Conservation (phyloP, 2,113 vertebrate genomes). For the Antechinus flavipes region DNA sequence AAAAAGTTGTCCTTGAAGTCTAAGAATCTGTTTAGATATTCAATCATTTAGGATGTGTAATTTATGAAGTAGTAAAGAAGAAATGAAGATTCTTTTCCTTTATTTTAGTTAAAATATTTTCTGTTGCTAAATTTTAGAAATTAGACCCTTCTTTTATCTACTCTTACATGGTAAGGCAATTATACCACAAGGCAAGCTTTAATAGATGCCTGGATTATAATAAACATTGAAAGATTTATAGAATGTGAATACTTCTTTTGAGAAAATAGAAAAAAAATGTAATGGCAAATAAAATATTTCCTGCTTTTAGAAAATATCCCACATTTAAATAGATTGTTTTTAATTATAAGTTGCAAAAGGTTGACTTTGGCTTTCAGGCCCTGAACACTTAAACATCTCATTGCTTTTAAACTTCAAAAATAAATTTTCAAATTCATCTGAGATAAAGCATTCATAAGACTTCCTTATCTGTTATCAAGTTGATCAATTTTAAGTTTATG, state of each 20-base stretch:
- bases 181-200: slow-evolving; percentile 47
- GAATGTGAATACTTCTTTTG: slow-evolving; percentile 62
- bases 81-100: slow-evolving; percentile 46
- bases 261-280: slow-evolving; percentile 50
- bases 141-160: slow-evolving; percentile 34
- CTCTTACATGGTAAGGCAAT: slow-evolving; percentile 40
- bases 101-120: slow-evolving; percentile 53
- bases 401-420: slow-evolving; percentile 78
- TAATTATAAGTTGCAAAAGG: slow-evolving; percentile 74
- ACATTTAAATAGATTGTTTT: slow-evolving; percentile 52
- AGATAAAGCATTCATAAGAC: slow-evolving; percentile 77
- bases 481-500: slow-evolving; percentile 87
- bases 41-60: slow-evolving; percentile 57
- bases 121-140: slow-evolving; percentile 43
- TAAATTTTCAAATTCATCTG: slow-evolving; percentile 72
- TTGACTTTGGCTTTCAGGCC: slow-evolving; percentile 60
- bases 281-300: slow-evolving; percentile 50
- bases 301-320: slow-evolving; percentile 56
- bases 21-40: slow-evolving; percentile 58
- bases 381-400: slow-evolving; percentile 74
- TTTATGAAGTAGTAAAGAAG: slow-evolving; percentile 33
- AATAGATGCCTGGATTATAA: slow-evolving; percentile 39
- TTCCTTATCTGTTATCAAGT: slow-evolving; percentile 87
- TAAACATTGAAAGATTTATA: slow-evolving; percentile 51
- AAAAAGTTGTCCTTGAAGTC: slow-evolving; percentile 65